Evolutionary conservation across 2,888 invertebrate genomes (phyloP).

Genomic region (Drosophila emarginata): DNA sequence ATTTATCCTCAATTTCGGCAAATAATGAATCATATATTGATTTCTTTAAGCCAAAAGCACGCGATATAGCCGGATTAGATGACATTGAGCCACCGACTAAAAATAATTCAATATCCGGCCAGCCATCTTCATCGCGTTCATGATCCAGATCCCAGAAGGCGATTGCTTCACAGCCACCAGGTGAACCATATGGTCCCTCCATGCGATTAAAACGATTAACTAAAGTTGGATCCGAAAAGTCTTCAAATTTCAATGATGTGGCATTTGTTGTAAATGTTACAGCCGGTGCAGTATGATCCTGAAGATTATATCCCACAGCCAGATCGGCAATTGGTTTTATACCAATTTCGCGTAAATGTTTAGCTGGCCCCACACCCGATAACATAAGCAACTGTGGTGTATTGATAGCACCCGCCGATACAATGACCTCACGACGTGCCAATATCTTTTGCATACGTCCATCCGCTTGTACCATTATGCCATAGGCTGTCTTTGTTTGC

Average conservation of each 20-base stretch:
- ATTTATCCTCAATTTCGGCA: slow-evolving; percentile 79
- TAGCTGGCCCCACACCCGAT: slow-evolving; percentile 87
- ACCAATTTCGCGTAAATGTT: slow-evolving; percentile 84
- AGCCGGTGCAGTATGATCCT: slow-evolving; percentile 87
- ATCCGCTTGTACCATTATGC: slow-evolving; percentile 83
- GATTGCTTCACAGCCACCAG: slow-evolving; percentile 86
- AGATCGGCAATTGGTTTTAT: slow-evolving; percentile 85
- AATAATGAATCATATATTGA: slow-evolving; percentile 83
- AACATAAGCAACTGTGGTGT: slow-evolving; percentile 92
- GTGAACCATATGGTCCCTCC: slow-evolving; percentile 83
- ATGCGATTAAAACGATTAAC: slow-evolving; percentile 75
- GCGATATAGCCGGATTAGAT: slow-evolving; percentile 80
- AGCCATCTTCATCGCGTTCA: slow-evolving; percentile 83
- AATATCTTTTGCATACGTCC: slow-evolving; percentile 82
- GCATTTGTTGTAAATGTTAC: slow-evolving; percentile 86
- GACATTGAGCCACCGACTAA: slow-evolving; percentile 84
- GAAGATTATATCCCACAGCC: slow-evolving; percentile 86
- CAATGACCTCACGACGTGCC: slow-evolving; percentile 87
- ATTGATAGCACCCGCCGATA: slow-evolving; percentile 90
- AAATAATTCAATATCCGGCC: slow-evolving; percentile 89
- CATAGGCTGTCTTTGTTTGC: slow-evolving; percentile 83
- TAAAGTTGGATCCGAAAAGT: slow-evolving; percentile 77
- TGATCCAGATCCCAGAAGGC: slow-evolving; percentile 86
- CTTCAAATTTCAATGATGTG: slow-evolving; percentile 79
- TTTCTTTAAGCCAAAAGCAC: slow-evolving; percentile 83